Evolutionary conservation across 2,888 invertebrate species (phyloP), one percentile per base, ranked within the genome.

Genomic region (Eupithecia dodoneata): DNA sequence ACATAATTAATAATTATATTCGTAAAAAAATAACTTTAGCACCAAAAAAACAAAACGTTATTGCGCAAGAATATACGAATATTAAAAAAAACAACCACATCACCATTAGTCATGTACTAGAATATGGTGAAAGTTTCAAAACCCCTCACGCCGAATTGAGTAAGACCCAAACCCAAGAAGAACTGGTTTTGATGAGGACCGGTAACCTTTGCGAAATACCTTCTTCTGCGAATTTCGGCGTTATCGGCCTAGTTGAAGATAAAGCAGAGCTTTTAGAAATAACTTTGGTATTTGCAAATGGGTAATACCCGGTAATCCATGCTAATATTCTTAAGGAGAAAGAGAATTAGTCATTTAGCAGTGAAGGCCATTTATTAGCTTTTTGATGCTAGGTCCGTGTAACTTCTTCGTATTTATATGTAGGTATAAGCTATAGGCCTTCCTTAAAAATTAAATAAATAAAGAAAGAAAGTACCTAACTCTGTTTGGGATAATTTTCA

Each of bases 41-140:
- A 30, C 44, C 5, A 44, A 44, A 44, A 44, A 44, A 6, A 4
- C 44, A 44, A 7, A 44, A 18, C 9, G 9, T 44, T n/a, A 3
- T 72, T 72, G 72, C 72, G 30, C 44, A 72, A 72, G n/a, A 71
- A 6, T 15, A 18, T 59, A 1, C 13, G 3, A 30, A 30, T 30
- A 30, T 30, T 30, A 1, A 30, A 30, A 42, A 45, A 72, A 72
- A 44, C 6, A 13, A 12, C 5, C 9, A 41, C 49, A 13, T 71
- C 49, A 71, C 10, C 18, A 18, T 44, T 45, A n/a, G 65, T 7
- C 59, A 69, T 71, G 71, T 73, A 55, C 70, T 72, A 63, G 30
- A 63, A 77, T 74, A n/a, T 45, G 71, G 78, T 75, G 78, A 78
- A 78, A 78, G 78, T 45, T 18, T 67, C 49, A 59, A 78, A 75